Base-by-base conservation (phyloP, 2,888 invertebrate genomes). In the Argynnis bischoffii region DNA sequence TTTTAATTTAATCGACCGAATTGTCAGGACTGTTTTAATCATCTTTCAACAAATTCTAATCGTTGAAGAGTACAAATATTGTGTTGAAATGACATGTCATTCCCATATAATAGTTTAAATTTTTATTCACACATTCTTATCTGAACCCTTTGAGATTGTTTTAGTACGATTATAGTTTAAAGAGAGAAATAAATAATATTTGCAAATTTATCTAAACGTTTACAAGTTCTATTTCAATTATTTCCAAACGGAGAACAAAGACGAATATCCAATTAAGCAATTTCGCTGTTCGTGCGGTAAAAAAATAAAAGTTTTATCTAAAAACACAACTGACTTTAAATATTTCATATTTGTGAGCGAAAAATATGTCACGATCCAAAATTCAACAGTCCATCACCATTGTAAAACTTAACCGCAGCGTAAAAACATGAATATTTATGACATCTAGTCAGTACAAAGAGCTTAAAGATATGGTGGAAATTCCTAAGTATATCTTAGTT, bases 391-490 rank as follows among this genome's bases (percentile, higher is more conserved):
- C 63, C 51, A 50, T 47, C 35, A 18, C 66, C 59, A 60, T 59
- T 51, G 47, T 35, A 55, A 68, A 66, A 53, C 50, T 63, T 64
- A 60, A 59, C 63, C 64, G 64, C 60, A 50, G 54, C 21, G 54
- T 59, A 50, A 63, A 69, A 66, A 63, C 56, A 69, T 67, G 63
- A 67, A 71, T 71, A 69, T 71, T 71, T 69, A 71, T 69, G 47
- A 65, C 18, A 51, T 59, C 55, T 65, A 66, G 63, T 21, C 51
- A 55, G 35, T 35, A 60, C n/a, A 50, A 31, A 35, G 35, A 51
- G 3, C 31, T 50, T n/a, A 35, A 51, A 61, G 35, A 51, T 35
- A n/a, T 3, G 11, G 15, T 50, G 4, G 16, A 50, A 50, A 50
- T 50, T n/a, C 50, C 50, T 50, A n/a, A n/a, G 48, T 48, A 5